Conservation (phyloP, 2,113 vertebrate species). For the Silurus meridionalis region DNA sequence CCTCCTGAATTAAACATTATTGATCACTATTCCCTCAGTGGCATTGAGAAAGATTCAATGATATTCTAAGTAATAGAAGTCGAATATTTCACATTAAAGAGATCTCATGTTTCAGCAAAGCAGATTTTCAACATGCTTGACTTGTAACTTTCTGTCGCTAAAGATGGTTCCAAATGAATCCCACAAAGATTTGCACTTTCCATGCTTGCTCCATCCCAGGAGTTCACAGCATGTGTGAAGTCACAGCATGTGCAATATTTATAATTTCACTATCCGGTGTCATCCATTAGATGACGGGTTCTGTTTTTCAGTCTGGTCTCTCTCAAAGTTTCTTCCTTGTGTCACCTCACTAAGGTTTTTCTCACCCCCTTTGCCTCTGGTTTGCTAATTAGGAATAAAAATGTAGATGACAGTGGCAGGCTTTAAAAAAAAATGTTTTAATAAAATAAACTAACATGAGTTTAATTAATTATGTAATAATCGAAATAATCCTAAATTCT, state of each 20-base stretch:
- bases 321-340: neutral
- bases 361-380: neutral
- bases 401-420: neutral
- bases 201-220: neutral
- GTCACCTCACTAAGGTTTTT: neutral
- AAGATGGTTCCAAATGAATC: neutral
- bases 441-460: neutral
- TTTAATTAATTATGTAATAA: neutral
- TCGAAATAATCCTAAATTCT: too few species aligned
- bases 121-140: neutral
- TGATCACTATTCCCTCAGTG: constrained; percentile 55
- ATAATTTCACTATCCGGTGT: neutral
- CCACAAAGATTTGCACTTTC: neutral
- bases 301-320: neutral
- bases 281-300: neutral
- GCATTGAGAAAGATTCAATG: constrained; percentile 39
- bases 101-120: neutral
- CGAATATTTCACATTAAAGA: neutral
- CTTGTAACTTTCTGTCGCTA: neutral
- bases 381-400: neutral
- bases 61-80: neutral
- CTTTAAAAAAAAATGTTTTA: neutral
- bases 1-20: constrained; percentile 65
- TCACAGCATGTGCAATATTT: neutral
- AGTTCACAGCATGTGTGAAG: neutral